Conservation (phyloP, 2,888 invertebrate species). For the Ernsta delagoae region DNA sequence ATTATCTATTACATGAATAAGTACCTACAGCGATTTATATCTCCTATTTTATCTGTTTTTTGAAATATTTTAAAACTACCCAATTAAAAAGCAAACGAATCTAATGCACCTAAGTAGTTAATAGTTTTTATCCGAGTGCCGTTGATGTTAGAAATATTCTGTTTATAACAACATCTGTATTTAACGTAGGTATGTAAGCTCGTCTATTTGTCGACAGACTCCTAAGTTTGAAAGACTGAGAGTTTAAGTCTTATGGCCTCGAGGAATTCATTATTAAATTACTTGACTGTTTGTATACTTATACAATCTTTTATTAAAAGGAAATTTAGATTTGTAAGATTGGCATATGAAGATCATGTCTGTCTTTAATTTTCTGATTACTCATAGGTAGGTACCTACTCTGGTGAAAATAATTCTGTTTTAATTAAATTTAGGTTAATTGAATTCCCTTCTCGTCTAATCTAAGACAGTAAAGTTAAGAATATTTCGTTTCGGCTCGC, state of each 20-base stretch:
- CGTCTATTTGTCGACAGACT: background rate
- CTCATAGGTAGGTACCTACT: too few species aligned
- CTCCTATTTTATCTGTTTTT: too few species aligned
- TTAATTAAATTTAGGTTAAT: conserved; percentile 51
- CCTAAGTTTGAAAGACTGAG: background rate
- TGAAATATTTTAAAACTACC: too few species aligned
- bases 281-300: background rate
- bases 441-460: conserved; percentile 53
- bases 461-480: conserved; percentile 47
- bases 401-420: conserved; percentile 48
- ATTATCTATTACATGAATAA: too few species aligned
- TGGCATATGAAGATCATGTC: too few species aligned
- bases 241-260: background rate
- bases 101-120: background rate
- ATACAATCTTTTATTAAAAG: too few species aligned
- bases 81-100: too few species aligned
- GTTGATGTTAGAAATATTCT: background rate
- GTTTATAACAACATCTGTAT: background rate
- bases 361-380: too few species aligned
- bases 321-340: too few species aligned
- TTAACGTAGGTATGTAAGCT: background rate
- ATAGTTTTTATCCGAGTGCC: background rate
- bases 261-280: conserved; percentile 4
- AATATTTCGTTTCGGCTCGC: conserved; percentile 46
- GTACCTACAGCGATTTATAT: too few species aligned